Evolutionary conservation across 2,113 vertebrate species (phyloP).

Genomic region (Callipepla squamata): DNA sequence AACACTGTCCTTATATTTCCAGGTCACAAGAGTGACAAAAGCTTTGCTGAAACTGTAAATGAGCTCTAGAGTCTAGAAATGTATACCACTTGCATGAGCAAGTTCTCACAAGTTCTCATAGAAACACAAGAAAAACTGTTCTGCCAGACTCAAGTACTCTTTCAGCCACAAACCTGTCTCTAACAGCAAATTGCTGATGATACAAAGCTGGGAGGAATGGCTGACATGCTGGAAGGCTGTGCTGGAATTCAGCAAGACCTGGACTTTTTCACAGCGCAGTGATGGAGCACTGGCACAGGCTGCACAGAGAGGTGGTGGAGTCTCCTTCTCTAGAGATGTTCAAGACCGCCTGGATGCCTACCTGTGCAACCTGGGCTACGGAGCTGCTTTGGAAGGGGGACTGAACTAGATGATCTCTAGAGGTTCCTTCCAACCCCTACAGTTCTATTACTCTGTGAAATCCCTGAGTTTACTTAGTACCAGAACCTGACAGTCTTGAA

Average conservation of each 20-base stretch:
- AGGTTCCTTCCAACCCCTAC: too few relatives aligned
- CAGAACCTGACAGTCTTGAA: background rate
- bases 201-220: too few relatives aligned
- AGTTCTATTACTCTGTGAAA: background rate
- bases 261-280: too few relatives aligned
- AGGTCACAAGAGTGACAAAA: conserved; percentile 11
- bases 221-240: too few relatives aligned
- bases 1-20: conserved; percentile 1
- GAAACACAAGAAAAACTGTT: background rate
- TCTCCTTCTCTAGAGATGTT: too few relatives aligned
- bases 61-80: conserved; percentile 18
- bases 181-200: background rate
- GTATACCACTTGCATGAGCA: background rate
- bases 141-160: background rate
- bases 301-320: too few relatives aligned
- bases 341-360: too few relatives aligned
- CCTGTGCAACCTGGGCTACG: too few relatives aligned
- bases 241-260: too few relatives aligned
- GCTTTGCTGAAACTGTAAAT: conserved; percentile 17
- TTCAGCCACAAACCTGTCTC: background rate
- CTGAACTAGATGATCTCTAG: too few relatives aligned
- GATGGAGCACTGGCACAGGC: too few relatives aligned
- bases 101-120: background rate
- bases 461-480: background rate
- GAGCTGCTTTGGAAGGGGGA: too few relatives aligned